Evolutionary conservation across 2,888 invertebrate genomes (phyloP).

Genomic region (Tipula unca): DNA sequence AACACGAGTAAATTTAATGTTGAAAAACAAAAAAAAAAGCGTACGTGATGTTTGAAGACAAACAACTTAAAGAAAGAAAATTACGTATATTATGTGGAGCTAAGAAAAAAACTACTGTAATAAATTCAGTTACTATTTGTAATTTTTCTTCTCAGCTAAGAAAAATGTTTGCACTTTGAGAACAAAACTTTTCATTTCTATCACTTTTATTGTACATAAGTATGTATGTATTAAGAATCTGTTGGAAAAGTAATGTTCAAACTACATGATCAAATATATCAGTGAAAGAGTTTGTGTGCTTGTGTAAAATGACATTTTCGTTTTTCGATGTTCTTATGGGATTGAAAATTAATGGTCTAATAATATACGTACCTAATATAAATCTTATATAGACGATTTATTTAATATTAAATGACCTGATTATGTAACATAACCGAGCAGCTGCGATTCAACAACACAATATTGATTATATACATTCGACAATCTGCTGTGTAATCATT

Average conservation of each 20-base stretch:
- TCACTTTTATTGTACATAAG: neutral
- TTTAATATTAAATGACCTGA: neutral
- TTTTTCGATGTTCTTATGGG: neutral
- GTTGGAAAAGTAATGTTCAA: neutral
- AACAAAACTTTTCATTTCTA: neutral
- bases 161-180: neutral
- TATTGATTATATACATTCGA: neutral
- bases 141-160: neutral
- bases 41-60: neutral
- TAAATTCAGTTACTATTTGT: neutral
- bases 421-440: neutral
- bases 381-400: neutral
- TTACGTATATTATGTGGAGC: neutral
- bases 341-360: neutral
- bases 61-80: neutral
- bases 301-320: neutral
- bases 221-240: neutral
- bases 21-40: neutral
- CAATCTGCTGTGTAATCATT: neutral
- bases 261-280: neutral
- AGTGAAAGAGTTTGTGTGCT: neutral
- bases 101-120: neutral
- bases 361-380: neutral
- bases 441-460: neutral
- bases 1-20: neutral